These are phyloP conservation scores for Hirtodrosophila cameraria DNA, from an alignment of 2,888 invertebrate genomes.

Conservation along the genomic window DNA sequence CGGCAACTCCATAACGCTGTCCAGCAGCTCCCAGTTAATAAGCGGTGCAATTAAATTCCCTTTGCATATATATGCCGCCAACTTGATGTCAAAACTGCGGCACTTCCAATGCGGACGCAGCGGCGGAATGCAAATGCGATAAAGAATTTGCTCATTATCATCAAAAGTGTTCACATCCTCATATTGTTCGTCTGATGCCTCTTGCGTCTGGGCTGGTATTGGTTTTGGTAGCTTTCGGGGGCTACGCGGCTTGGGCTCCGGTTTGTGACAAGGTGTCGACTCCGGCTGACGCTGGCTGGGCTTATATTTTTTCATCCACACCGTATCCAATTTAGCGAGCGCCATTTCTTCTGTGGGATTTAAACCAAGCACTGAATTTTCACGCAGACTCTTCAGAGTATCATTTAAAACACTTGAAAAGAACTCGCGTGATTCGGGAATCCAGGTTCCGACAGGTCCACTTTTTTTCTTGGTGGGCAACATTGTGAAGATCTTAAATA, in stretches of 20 bases:
- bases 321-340: constrained; percentile 1
- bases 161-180: constrained; percentile 6
- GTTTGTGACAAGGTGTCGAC: neutral
- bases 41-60: constrained; percentile 18
- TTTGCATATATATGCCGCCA: constrained; percentile 17
- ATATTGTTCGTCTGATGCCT: neutral
- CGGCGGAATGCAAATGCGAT: constrained; percentile 12
- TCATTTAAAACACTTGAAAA: constrained; percentile 4
- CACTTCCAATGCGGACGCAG: constrained; percentile 16
- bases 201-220: neutral
- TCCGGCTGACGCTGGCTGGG: constrained; percentile 1
- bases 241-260: neutral
- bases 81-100: constrained; percentile 18
- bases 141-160: constrained; percentile 14
- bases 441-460: constrained; percentile 6
- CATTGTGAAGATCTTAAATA: neutral
- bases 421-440: constrained; percentile 21
- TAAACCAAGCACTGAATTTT: neutral
- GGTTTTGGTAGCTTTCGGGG: neutral
- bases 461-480: neutral
- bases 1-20: constrained; percentile 32
- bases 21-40: constrained; percentile 31
- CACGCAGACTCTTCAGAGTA: neutral
- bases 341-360: neutral
- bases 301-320: constrained; percentile 19